Evolutionary conservation across 2,888 invertebrate genomes (phyloP), one percentile per base, ranked within the genome.

Genomic region (Scaptomyza polygonia): DNA sequence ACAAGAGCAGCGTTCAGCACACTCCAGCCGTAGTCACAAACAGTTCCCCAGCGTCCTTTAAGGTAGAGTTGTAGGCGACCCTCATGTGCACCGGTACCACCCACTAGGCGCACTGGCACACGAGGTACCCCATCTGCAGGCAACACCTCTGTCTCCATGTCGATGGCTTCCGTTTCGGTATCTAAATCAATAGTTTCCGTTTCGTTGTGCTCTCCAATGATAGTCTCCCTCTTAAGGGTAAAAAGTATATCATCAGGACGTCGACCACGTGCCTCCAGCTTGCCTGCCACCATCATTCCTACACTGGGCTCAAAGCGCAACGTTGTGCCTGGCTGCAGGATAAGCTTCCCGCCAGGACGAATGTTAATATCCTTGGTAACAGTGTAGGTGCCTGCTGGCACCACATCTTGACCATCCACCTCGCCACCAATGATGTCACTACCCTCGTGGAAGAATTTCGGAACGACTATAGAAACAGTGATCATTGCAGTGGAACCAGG

Each of bases 11-110:
- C 98, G 88, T 97, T 96, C 43, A 95, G 93, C 18, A 97, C 95
- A 44, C 96, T 98, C 98, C 99, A 99, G 45, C 96, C 97, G 89
- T 99, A 97, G 92, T 97, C 97, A 90, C 99, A 99, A 0, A 99
- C 97, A 0, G 99, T 99, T 34, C 99, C 99, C 99, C 99, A 99
- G 89, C 95, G 95, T 0, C 95, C 96, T 64, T 96, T 94, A 8
- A 98, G 93, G 84, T 95, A 94, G 0, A 99, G 94, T 93, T 97
- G 97, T 36, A 97, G 91, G 75, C 98, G 93, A 0, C 99, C 99
- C 92, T 98, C 98, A 39, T 95, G 94, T 53, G 94, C 94, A 2
- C 95, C 95, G 69, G 94, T 93, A 0, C 98, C 98, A 18, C 97
- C 97, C 1, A 97, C 93, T 34, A 98, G 92, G 71, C 97, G 93